phyloP scores from a whole-genome alignment of 1,140 invertebrate genomes.

The Trichogramma pretiosum region DNA sequence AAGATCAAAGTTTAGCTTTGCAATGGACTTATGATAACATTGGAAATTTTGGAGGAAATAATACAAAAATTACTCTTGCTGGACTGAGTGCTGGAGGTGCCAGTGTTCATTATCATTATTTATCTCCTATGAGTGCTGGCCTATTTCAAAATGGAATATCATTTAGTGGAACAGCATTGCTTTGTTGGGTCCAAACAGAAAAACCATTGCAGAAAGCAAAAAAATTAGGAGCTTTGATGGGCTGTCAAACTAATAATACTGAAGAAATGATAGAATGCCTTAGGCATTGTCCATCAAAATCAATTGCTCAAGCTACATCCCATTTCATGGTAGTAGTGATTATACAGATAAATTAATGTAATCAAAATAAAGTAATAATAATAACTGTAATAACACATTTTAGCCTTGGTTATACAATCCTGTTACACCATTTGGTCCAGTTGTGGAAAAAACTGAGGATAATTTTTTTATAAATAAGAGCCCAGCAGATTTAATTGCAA shows the following conservation, averaged over 20 bases:
- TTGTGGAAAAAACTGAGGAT: neutral
- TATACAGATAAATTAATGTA: neutral
- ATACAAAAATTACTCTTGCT: constrained; percentile 43
- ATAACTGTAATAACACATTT: too few relatives aligned
- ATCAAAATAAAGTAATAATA: neutral
- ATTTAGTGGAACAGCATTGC: constrained; percentile 60
- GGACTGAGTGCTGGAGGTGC: constrained; percentile 48
- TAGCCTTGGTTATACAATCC: constrained; percentile 4
- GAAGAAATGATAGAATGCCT: constrained; percentile 2
- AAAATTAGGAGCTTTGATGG: neutral
- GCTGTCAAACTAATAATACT: neutral
- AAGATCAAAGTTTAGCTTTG: constrained; percentile 52
- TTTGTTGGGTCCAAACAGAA: constrained; percentile 46
- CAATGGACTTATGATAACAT: constrained; percentile 54
- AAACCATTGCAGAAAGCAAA: neutral
- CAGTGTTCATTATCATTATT: constrained; percentile 53
- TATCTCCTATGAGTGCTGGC: constrained; percentile 40
- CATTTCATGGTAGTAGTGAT: neutral
- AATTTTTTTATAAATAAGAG: neutral
- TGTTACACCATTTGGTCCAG: constrained; percentile 2
- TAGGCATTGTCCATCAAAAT: neutral
- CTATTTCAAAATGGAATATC: constrained; percentile 53
- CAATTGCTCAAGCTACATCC: constrained; percentile 27
- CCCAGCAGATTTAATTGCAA: constrained; percentile 1
- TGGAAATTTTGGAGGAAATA: constrained; percentile 46